Conservation (phyloP, 2,888 invertebrate genomes). For the Busseola fusca region DNA sequence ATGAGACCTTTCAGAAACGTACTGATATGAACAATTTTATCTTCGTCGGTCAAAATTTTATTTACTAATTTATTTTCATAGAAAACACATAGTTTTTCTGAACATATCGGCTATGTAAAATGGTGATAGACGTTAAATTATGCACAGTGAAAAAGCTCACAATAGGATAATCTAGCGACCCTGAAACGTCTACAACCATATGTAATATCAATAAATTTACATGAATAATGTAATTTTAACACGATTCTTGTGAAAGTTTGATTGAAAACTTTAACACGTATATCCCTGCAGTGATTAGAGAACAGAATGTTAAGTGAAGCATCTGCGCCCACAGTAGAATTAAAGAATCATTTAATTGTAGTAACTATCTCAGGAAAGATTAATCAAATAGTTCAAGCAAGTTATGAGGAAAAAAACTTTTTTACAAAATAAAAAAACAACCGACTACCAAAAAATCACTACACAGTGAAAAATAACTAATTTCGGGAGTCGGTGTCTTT, state of each 20-base stretch:
- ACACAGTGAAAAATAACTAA: too few relatives aligned
- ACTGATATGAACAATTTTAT: slow-evolving; percentile 7
- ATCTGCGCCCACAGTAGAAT: not conserved
- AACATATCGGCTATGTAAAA: slow-evolving; percentile 10
- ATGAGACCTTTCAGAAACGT: not conserved
- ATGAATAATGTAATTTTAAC: not conserved
- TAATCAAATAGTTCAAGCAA: not conserved
- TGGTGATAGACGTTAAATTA: not conserved
- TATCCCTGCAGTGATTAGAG: slow-evolving; percentile 14
- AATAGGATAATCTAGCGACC: too few relatives aligned
- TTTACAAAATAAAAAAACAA: too few relatives aligned
- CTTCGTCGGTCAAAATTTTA: not conserved
- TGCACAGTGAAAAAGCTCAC: accelerated
- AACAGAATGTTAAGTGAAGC: not conserved
- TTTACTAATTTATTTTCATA: not conserved
- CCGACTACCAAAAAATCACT: too few relatives aligned
- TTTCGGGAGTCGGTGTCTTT: too few relatives aligned
- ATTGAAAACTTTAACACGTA: not conserved
- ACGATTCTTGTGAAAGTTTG: not conserved
- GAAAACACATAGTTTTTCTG: not conserved
- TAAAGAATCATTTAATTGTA: not conserved
- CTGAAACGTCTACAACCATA: not conserved
- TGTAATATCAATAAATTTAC: not conserved
- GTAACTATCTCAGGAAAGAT: too few relatives aligned
- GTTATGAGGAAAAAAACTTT: too few relatives aligned